Base-by-base conservation (phyloP, 2,888 invertebrate genomes). In the Tyria jacobaeae region DNA sequence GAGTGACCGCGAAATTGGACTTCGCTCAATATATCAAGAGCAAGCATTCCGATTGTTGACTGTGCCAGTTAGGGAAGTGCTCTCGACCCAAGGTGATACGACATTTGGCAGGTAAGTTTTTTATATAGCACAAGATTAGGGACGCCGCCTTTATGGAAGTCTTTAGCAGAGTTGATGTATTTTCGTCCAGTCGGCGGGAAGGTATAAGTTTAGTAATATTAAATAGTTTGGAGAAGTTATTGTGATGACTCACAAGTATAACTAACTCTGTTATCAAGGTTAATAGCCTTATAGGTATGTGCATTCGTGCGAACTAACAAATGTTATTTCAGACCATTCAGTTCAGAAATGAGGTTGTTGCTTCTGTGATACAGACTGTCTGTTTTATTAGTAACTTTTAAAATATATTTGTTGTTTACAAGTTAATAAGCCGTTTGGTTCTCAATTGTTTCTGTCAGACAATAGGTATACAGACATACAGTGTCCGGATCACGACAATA, bases 141-240 rank as follows among this genome's bases (percentile, higher is more conserved):
- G n/a, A n/a, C n/a, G n/a, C n/a, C n/a, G n/a, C n/a, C n/a, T n/a
- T 31, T 6, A 31, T 7, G 6, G 7, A 31, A 31, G 1, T 31
- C 27, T 31, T 31, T 7, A 6, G 27, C 27, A 31, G 27, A 31
- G 6, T 31, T 4, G 27, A 31, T 4, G n/a, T n/a, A 41, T 41
- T 17, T 41, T 41, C 41, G n/a, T 41, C 17, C n/a, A 17, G 17
- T 41, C 21, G 10, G 21, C 7, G 0, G 3, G 2, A n/a, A 17
- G 41, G 10, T 41, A 10, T 41, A 17, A 41, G 17, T 41, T 41
- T 17, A 21, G 41, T 17, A 17, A 41, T 17, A 41, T 17, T 10
- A 25, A 15, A 51, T 50, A 57, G 57, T 57, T 57, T 57, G 57
- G 41, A 21, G 15, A 57, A 50, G 57, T 57, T 57, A 57, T 57